A percentile compares a stretch with the other conserved stretches of the same genome.
phyloP scores from a whole-genome alignment of 2,797 vertebrate species.

The Sebastes minor region DNA sequence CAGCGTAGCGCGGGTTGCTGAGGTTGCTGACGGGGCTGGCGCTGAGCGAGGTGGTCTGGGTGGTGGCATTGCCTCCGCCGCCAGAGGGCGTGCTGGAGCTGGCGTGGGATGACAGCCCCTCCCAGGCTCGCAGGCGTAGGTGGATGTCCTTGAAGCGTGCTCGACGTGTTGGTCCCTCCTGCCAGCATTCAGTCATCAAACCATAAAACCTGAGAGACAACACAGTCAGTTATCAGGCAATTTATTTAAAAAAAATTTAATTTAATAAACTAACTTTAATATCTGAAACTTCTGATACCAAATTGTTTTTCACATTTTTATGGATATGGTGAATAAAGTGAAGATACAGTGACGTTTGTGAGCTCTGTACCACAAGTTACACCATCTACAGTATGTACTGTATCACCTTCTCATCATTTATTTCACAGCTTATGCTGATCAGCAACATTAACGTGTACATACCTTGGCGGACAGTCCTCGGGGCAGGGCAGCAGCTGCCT shows the following conservation, averaged over 20 bases:
- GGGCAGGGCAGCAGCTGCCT: constrained; percentile 95
- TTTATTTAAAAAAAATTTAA: not conserved
- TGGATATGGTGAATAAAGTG: not conserved
- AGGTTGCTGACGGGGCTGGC: constrained; percentile 97
- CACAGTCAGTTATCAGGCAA: not conserved
- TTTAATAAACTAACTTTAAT: not conserved
- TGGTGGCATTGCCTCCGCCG: constrained; percentile 96
- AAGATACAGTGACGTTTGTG: not conserved
- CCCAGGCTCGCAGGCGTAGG: constrained; percentile 91
- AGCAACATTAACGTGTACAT: not conserved
- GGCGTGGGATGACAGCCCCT: constrained; percentile 94
- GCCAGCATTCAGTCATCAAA: constrained; percentile 98
- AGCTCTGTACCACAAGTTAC: not conserved
- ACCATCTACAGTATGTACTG: not conserved
- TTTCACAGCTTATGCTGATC: not conserved
- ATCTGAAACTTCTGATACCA: not conserved
- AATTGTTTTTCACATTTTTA: not conserved
- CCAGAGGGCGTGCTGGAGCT: constrained; percentile 97
- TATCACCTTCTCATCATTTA: not conserved
- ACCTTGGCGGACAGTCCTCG: constrained; percentile 94
- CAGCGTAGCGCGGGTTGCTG: constrained; percentile 92
- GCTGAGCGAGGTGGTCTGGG: constrained; percentile 97
- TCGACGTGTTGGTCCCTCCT: constrained; percentile 91
- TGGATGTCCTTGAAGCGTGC: constrained; percentile 97
- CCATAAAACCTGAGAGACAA: constrained; percentile 85